These are phyloP conservation scores for Drosophila bifasciata DNA, from an alignment of 1,140 invertebrate species.

Conservation along the genomic window DNA sequence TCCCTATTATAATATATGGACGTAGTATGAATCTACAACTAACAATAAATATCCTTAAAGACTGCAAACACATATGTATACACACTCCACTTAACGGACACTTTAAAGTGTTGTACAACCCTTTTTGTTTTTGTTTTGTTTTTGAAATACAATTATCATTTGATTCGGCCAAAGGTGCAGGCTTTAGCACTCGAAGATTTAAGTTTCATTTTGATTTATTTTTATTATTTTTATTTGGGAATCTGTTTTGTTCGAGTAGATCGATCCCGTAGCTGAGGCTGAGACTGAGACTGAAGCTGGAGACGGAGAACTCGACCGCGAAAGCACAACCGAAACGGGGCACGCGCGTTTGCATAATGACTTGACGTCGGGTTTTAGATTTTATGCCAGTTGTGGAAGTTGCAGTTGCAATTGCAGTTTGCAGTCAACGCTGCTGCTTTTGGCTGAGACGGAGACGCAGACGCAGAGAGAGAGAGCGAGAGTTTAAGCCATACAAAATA, in stretches of 20 bases:
- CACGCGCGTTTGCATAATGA: conserved; percentile 83
- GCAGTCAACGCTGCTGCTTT: conserved; percentile 15
- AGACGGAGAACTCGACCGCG: conserved; percentile 38
- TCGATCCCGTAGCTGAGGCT: conserved; percentile 1
- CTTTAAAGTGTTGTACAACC: conserved; percentile 46
- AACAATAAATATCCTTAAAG: too few species aligned
- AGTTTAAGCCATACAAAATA: too few species aligned
- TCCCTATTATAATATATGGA: too few species aligned
- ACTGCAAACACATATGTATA: too few species aligned
- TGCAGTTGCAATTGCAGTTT: conserved; percentile 63
- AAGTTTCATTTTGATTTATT: conserved; percentile 41
- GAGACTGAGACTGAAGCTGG: not conserved
- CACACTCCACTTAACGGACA: conserved; percentile 17
- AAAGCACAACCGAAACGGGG: conserved; percentile 79
- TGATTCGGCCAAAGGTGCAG: conserved; percentile 9
- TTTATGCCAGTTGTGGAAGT: conserved; percentile 66
- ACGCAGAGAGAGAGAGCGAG: too few species aligned
- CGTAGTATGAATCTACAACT: too few species aligned
- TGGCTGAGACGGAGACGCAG: conserved; percentile 2
- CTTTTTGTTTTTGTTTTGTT: conserved; percentile 13
- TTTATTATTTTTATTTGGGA: conserved; percentile 21
- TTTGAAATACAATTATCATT: conserved; percentile 43
- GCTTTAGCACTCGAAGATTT: conserved; percentile 17
- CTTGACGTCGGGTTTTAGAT: conserved; percentile 71
- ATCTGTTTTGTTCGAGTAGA: conserved; percentile 23